Conservation (phyloP, 1,140 invertebrate genomes). For the Tetramorium parvispinum region DNA sequence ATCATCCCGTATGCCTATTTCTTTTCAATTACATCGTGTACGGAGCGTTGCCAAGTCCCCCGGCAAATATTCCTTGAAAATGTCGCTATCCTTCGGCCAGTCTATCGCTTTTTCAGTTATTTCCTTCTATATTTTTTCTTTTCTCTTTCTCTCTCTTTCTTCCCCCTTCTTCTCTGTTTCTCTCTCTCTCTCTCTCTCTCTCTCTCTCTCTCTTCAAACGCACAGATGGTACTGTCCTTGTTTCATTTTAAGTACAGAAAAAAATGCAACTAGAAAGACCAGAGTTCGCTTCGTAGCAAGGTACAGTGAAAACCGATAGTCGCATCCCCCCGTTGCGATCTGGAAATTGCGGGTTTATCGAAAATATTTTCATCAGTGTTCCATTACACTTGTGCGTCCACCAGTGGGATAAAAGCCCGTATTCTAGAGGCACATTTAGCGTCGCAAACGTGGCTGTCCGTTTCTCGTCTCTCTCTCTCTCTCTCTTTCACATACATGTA, state of each 20-base stretch:
- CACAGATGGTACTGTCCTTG: conserved; percentile 41
- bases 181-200: conserved; percentile 35
- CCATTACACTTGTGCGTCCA: conserved; percentile 17
- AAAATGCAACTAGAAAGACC: background rate
- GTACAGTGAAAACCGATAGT: conserved; percentile 37
- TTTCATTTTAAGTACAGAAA: conserved; percentile 44
- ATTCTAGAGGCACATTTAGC: conserved; percentile 23
- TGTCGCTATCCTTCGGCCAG: background rate
- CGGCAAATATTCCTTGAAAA: background rate
- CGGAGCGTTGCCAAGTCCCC: background rate
- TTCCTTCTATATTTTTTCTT: background rate
- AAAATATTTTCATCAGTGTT: conserved; percentile 30
- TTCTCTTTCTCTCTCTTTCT: conserved; percentile 9
- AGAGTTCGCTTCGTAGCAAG: conserved; percentile 12
- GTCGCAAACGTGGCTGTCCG: conserved; percentile 13
- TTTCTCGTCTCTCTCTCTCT: conserved; percentile 3
- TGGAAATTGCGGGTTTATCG: conserved; percentile 45
- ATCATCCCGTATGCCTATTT: conserved; percentile 39
- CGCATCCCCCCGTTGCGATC: conserved; percentile 27
- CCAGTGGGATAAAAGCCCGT: conserved; percentile 20
- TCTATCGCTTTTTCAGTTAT: background rate
- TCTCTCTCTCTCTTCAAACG: conserved; percentile 5
- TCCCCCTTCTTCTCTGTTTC: background rate
- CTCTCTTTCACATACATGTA: background rate
- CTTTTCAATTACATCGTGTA: conserved; percentile 19